phyloP scores from a whole-genome alignment of 1,140 invertebrate genomes.

The Ericerus pela region DNA sequence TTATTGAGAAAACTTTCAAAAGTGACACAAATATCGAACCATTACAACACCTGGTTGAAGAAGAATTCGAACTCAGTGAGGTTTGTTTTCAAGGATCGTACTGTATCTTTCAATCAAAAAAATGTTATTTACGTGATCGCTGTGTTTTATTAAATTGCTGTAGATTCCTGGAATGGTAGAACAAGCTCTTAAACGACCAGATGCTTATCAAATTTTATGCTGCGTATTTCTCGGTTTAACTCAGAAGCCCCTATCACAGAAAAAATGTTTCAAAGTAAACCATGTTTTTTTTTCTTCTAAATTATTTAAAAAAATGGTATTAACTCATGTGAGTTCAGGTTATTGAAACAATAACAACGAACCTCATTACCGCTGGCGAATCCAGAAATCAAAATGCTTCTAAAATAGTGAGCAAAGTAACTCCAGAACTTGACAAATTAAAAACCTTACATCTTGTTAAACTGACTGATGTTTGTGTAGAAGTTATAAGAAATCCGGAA shows the following conservation, averaged over 20 bases:
- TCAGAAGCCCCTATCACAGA: conserved; percentile 18
- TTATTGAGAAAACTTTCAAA: not conserved
- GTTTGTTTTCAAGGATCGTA: not conserved
- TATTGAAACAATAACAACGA: conserved; percentile 18
- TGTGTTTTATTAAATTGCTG: not conserved
- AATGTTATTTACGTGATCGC: not conserved
- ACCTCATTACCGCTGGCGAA: conserved; percentile 19
- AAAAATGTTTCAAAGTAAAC: conserved; percentile 22
- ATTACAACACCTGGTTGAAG: not conserved
- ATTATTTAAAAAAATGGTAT: too few relatives aligned
- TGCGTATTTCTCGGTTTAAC: conserved; percentile 20
- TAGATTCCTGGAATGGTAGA: not conserved
- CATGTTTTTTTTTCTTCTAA: too few relatives aligned
- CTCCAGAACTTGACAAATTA: conserved; percentile 22
- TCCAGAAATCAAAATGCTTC: conserved; percentile 15
- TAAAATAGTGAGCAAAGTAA: conserved; percentile 19
- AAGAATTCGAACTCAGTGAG: not conserved
- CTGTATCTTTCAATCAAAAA: not conserved
- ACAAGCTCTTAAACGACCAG: conserved; percentile 19
- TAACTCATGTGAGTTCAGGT: conserved; percentile 15
- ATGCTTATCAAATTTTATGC: conserved; percentile 20
- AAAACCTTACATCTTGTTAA: conserved; percentile 33
- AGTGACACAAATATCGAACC: not conserved
- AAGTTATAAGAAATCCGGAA: conserved; percentile 30
- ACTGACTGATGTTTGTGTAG: conserved; percentile 34